Evolutionary conservation across 23 tunicate genomes (phyloP), one percentile per base, ranked within the genome.

Genomic region (Corella eumyota): DNA sequence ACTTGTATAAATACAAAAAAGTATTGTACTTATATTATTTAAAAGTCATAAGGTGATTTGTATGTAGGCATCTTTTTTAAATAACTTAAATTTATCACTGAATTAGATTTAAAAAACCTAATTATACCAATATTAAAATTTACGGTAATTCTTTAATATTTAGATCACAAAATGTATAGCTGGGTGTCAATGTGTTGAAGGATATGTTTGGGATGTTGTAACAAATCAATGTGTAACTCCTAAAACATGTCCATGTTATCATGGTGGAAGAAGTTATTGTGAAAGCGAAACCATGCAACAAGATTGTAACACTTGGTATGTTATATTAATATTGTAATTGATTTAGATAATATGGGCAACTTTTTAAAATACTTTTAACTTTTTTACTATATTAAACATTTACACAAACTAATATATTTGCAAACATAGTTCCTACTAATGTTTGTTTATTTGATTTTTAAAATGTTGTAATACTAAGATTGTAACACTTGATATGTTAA

Each of bases 251-350:
- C 96, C 96, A 0, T 88, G 96, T 65, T 88, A 88, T 56, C 96
- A 88, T 62, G 96, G 96, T 40, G 96, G 96, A 19, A 59, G 96
- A 62, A 88, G 96, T 29, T 88, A 88, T 66, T 35, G 54, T 27
- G 96, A 88, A 72, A 68, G 70, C 51, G 96, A 88, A 25, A 79
- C 71, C 15, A 88, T 88, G 96, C 96, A 88, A 56, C 96, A 88
- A 73, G 96, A 88, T 45, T 88, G 96, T 72, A 88, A 88, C 74
- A 88, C 80, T 32, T 88, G 96, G 96, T 88, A 32, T 32, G 71
- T 3, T 45, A 28, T 25, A 5, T 30, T 45, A n/a, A n/a, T n/a
- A n/a, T n/a, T 21, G 19, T 17, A 15, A 44, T 44, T 13, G 17
- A 44, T 44, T 44, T 44, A 44, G 17, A 44, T 44, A 17, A 44